Percentiles rank a stretch among this genome's conserved stretches.
Conservation (phyloP, 37 sponge, comb jelly and placozoan species). For the Cliona cf. orientalis region DNA sequence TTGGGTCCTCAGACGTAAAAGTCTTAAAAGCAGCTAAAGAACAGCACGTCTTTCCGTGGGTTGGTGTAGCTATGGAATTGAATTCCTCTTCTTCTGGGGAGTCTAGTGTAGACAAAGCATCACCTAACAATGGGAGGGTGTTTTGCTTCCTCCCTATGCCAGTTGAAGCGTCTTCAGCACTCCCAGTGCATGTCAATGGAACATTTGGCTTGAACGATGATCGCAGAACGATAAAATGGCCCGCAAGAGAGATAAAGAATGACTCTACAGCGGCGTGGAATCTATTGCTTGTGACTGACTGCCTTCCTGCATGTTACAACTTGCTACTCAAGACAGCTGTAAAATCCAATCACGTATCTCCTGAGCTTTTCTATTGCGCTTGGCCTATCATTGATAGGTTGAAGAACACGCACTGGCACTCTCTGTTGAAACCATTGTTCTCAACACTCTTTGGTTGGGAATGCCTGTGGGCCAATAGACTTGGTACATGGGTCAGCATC, state of each 20-base stretch:
- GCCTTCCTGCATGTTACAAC: slow-evolving; percentile 56
- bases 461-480: slow-evolving; percentile 4
- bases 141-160: slow-evolving; percentile 83
- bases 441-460: background rate
- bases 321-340: slow-evolving; percentile 25
- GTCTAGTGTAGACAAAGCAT: background rate
- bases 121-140: slow-evolving; percentile 23
- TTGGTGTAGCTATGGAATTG: slow-evolving; percentile 35
- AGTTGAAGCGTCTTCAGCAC: slow-evolving; percentile 24
- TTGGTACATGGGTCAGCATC: slow-evolving; percentile 45
- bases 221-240: slow-evolving; percentile 63
- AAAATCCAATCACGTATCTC: background rate
- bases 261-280: slow-evolving; percentile 64
- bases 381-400: slow-evolving; percentile 42
- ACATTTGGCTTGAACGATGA: slow-evolving; percentile 67
- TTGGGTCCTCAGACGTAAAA: slow-evolving; percentile 13
- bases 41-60: slow-evolving; percentile 54
- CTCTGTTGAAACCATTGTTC: slow-evolving; percentile 16
- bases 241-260: slow-evolving; percentile 44
- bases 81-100: background rate
- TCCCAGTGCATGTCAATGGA: slow-evolving; percentile 80
- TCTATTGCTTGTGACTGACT: slow-evolving; percentile 34
- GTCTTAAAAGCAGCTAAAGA: slow-evolving; percentile 18
- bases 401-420: slow-evolving; percentile 22
- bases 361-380: slow-evolving; percentile 23